These are phyloP conservation scores for Ostrea edulis DNA, from an alignment of 1,140 invertebrate genomes.

Conservation along the genomic window DNA sequence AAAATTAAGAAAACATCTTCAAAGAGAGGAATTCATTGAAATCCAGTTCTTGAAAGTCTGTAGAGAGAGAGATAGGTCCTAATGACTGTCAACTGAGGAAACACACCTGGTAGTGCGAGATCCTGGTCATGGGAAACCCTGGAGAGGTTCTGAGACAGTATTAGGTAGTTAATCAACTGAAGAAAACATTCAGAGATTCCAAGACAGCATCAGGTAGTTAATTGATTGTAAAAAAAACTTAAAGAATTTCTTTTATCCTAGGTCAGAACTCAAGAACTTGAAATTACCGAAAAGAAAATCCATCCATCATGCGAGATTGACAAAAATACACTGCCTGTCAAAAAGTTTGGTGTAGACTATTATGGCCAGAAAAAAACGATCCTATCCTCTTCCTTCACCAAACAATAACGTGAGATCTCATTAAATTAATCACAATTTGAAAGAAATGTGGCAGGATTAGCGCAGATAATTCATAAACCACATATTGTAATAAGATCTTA, in stretches of 20 bases:
- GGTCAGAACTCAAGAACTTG: conserved; percentile 6
- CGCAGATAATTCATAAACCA: conserved; percentile 25
- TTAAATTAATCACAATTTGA: conserved; percentile 34
- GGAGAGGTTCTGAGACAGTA: not conserved
- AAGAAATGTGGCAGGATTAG: conserved; percentile 27
- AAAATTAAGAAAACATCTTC: conserved; percentile 36
- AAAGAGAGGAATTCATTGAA: conserved; percentile 9
- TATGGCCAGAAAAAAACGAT: not conserved
- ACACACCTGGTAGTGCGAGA: conserved; percentile 5
- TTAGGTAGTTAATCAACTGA: not conserved
- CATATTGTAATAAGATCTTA: not conserved
- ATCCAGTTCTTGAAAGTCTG: not conserved
- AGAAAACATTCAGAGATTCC: conserved; percentile 21
- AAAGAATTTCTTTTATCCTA: conserved; percentile 11
- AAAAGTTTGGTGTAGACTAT: conserved; percentile 16
- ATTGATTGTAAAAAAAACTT: not conserved
- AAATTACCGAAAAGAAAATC: not conserved
- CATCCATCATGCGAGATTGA: conserved; percentile 2
- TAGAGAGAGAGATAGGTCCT: not conserved
- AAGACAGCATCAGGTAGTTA: not conserved
- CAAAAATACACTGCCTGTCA: not conserved
- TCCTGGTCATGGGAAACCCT: not conserved
- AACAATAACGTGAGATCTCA: conserved; percentile 22
- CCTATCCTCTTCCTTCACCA: not conserved
- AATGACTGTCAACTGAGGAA: conserved; percentile 15